Evolutionary conservation across 2,797 vertebrate genomes (phyloP).

Genomic region (Halcyon smyrnensis): DNA sequence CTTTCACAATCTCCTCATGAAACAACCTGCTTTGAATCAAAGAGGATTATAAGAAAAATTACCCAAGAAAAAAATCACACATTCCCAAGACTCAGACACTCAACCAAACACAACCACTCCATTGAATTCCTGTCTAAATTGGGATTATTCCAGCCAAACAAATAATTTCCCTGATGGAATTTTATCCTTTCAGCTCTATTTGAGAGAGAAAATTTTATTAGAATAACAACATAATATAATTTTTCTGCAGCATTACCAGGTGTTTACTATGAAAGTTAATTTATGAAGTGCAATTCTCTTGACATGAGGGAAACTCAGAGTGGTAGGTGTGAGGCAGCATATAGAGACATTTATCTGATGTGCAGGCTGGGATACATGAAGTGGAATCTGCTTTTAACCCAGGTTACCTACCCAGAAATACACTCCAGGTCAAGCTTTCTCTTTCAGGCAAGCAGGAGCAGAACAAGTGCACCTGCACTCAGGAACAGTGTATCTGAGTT

Average conservation of each 20-base stretch:
- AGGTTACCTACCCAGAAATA: neutral
- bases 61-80: no score
- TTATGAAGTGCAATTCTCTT: neutral
- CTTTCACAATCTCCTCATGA: neutral
- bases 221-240: neutral
- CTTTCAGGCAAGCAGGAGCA: neutral
- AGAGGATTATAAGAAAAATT: neutral
- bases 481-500: neutral
- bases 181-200: neutral
- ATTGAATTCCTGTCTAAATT: neutral
- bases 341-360: neutral
- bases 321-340: fast-evolving
- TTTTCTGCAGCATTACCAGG: neutral
- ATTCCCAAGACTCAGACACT: neutral
- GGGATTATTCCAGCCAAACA: neutral
- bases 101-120: neutral
- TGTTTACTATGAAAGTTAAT: neutral
- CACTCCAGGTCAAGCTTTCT: neutral
- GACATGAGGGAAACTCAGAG: neutral
- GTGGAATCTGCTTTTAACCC: neutral
- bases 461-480: neutral
- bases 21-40: neutral
- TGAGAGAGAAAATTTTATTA: neutral
- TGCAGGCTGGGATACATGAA: neutral
- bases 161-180: neutral